Evolutionary conservation across 2,888 invertebrate genomes (phyloP).

Genomic region (Caenorhabditis wallacei): DNA sequence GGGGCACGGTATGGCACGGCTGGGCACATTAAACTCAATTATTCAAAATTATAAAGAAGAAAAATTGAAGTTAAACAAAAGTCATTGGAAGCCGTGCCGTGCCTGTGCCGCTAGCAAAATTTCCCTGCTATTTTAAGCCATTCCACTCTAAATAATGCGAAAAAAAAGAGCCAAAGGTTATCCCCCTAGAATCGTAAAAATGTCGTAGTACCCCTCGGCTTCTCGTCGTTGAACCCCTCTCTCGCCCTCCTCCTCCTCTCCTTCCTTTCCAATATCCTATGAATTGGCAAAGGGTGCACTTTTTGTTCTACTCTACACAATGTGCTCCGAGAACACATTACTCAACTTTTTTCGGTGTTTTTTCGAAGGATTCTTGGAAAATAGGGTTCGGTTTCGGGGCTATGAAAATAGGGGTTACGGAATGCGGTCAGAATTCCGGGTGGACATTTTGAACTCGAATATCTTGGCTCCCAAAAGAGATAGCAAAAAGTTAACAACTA

Average conservation of each 20-base stretch:
- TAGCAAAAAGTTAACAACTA: too few relatives aligned
- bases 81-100: too few relatives aligned
- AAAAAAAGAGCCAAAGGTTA: constrained; percentile 6
- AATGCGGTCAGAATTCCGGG: background rate
- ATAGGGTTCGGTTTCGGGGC: background rate
- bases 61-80: too few relatives aligned
- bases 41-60: too few relatives aligned
- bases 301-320: background rate
- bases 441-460: too few relatives aligned
- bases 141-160: background rate
- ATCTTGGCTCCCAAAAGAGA: too few relatives aligned
- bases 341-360: constrained; percentile 19
- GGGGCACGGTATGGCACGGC: too few relatives aligned
- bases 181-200: constrained; percentile 40
- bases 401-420: background rate
- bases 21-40: too few relatives aligned
- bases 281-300: constrained; percentile 31
- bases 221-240: too few relatives aligned
- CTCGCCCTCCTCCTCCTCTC: background rate
- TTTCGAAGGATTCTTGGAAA: background rate
- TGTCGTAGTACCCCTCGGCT: background rate
- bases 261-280: background rate
- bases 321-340: constrained; percentile 41
- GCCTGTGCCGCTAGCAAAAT: too few relatives aligned
- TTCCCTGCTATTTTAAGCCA: background rate